Conservation (phyloP, 1,140 invertebrate species). For the Micrasema minimum region DNA sequence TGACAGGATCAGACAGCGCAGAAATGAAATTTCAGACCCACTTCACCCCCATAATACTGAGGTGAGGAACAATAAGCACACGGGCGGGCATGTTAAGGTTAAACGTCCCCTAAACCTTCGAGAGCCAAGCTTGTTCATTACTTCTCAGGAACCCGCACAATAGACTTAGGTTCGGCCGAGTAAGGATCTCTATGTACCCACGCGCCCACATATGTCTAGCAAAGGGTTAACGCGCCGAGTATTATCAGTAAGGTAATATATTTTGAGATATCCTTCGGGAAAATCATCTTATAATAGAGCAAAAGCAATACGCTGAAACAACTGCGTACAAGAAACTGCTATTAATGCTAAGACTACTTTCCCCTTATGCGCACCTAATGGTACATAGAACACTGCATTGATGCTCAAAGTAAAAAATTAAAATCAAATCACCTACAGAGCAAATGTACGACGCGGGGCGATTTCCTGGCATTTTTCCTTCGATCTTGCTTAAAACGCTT, state of each 20-base stretch:
- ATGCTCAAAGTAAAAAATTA: too few relatives aligned
- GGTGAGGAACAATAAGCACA: slow-evolving; percentile 22
- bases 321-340: too few relatives aligned
- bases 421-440: too few relatives aligned
- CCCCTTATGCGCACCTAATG: too few relatives aligned
- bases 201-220: not conserved
- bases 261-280: too few relatives aligned
- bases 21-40: slow-evolving; percentile 25
- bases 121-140: not conserved
- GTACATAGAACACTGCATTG: too few relatives aligned
- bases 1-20: slow-evolving; percentile 16
- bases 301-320: too few relatives aligned
- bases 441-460: too few relatives aligned
- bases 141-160: slow-evolving; percentile 5
- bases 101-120: not conserved
- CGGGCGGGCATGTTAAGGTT: slow-evolving; percentile 18
- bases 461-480: too few relatives aligned
- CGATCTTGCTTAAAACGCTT: too few relatives aligned
- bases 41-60: slow-evolving; percentile 19
- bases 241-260: slow-evolving; percentile 15
- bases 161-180: slow-evolving; percentile 1
- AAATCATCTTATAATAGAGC: too few relatives aligned
- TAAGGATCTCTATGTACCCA: not conserved
- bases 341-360: too few relatives aligned
- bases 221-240: not conserved